These are phyloP conservation scores for Osmoderma eremita DNA, from an alignment of 2,888 invertebrate genomes.

Conservation along the genomic window DNA sequence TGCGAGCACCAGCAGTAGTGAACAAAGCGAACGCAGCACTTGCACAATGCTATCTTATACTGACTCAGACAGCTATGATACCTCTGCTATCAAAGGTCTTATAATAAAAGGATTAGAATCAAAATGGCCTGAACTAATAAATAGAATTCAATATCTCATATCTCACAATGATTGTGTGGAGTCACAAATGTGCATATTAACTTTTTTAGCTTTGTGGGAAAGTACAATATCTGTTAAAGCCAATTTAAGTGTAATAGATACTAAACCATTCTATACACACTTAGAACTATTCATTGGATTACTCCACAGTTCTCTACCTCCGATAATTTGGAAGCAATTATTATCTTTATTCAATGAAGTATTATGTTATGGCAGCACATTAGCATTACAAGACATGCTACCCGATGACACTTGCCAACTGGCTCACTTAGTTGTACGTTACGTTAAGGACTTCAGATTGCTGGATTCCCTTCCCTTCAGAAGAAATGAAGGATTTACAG, in stretches of 20 bases:
- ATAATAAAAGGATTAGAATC: slow-evolving; percentile 86
- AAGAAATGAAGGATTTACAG: slow-evolving; percentile 60
- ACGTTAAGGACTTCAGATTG: slow-evolving; percentile 85
- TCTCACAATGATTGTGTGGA: slow-evolving; percentile 70
- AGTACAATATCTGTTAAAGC: slow-evolving; percentile 91
- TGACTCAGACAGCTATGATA: slow-evolving; percentile 85
- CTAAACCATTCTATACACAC: slow-evolving; percentile 87
- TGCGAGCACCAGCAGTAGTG: slow-evolving; percentile 53
- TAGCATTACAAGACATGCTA: slow-evolving; percentile 86
- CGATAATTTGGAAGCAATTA: slow-evolving; percentile 85
- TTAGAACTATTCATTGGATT: slow-evolving; percentile 82
- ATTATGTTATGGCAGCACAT: slow-evolving; percentile 88
- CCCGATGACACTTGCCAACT: slow-evolving; percentile 89
- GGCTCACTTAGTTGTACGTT: slow-evolving; percentile 86
- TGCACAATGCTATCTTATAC: slow-evolving; percentile 74
- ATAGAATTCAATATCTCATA: slow-evolving; percentile 72
- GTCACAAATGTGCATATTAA: slow-evolving; percentile 78
- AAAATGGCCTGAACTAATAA: slow-evolving; percentile 85
- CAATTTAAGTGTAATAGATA: slow-evolving; percentile 88
- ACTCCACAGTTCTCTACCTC: slow-evolving; percentile 75
- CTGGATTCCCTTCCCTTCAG: slow-evolving; percentile 67
- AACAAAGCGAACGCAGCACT: slow-evolving; percentile 50
- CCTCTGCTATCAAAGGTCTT: slow-evolving; percentile 85
- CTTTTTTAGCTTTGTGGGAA: slow-evolving; percentile 88
- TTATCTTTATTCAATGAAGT: slow-evolving; percentile 89